Evolutionary conservation across 1,140 invertebrate genomes (phyloP), one percentile per base, ranked within the genome.

Genomic region (Plectus sambesii): DNA sequence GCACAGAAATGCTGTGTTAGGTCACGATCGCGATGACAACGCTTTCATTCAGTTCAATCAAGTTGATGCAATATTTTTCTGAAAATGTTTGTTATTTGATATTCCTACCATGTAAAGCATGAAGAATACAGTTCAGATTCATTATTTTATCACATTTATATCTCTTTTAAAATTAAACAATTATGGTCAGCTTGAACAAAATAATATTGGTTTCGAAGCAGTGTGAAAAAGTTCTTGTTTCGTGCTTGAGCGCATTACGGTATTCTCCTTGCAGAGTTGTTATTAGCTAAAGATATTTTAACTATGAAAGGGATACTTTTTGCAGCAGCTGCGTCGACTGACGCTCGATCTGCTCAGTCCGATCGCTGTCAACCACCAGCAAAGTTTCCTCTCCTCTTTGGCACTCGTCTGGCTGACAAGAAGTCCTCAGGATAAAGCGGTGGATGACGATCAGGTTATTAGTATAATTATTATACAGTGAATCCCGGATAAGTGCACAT

Each of bases 281-380:
- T 73, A 38, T 40, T 9, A 23, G n/a, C 22, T 20, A 42, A 36
- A n/a, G 5, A 19, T 22, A 8, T 26, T 51, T 12, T 42, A 43
- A 35, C 41, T 15, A 23, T 55, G 49, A 42, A 46, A 47, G 12
- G 8, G 40, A 47, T 9, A 45, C 51, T 52, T 61, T 30, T 52
- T 61, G 29, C 53, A 81, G 70, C 73, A 80, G 50, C 78, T 84
- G 0, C 80, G 81, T 46, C 80, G 83, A 57, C 81, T 85, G 54
- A 75, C 92, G 23, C 68, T 90, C 42, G 83, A 87, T 64, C 81
- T 89, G 47, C 68, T 92, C 0, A 86, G 83, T 62, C 86, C 87
- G 1, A 81, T 92, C 38, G 84, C 85, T 12, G 77, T 85, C 33
- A 81, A 85, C 65, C 84, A 92, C 69, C 81, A 83, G 25, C 75